Percentiles rank a stretch among this genome's conserved stretches.
phyloP scores from a whole-genome alignment of 2,888 invertebrate species.

The Papilio demoleus region DNA sequence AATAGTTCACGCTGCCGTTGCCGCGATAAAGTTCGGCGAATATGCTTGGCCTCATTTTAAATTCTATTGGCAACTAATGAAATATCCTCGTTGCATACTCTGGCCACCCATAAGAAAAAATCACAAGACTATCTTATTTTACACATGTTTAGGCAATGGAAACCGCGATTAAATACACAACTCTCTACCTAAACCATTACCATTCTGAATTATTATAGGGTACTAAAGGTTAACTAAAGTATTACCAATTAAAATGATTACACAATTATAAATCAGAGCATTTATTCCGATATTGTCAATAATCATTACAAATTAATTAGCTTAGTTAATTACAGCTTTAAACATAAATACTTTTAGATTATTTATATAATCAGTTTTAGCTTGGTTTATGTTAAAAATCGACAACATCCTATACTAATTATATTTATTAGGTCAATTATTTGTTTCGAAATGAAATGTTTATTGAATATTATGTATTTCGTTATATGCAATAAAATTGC shows the following conservation, averaged over 20 bases:
- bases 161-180: neutral
- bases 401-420: conserved; percentile 30
- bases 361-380: neutral
- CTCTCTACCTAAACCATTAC: neutral
- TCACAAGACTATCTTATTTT: neutral
- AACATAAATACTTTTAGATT: neutral
- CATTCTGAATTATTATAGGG: neutral
- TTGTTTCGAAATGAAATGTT: conserved; percentile 27
- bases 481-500: too few species aligned
- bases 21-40: too few species aligned
- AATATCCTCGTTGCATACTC: too few species aligned
- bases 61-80: too few species aligned
- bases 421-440: conserved; percentile 25
- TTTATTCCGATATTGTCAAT: neutral
- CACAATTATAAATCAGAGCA: neutral
- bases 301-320: neutral
- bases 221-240: neutral
- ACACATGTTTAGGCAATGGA: neutral
- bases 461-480: conserved; percentile 7
- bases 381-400: conserved; percentile 4
- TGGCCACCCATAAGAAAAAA: neutral
- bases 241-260: neutral
- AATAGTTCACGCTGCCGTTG: too few species aligned
- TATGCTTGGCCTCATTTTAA: too few species aligned
- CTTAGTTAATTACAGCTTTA: neutral